A percentile compares a stretch with the other conserved stretches of the same genome.
Conservation (phyloP, 1,140 invertebrate species). For the Vollenhovia emeryi region DNA sequence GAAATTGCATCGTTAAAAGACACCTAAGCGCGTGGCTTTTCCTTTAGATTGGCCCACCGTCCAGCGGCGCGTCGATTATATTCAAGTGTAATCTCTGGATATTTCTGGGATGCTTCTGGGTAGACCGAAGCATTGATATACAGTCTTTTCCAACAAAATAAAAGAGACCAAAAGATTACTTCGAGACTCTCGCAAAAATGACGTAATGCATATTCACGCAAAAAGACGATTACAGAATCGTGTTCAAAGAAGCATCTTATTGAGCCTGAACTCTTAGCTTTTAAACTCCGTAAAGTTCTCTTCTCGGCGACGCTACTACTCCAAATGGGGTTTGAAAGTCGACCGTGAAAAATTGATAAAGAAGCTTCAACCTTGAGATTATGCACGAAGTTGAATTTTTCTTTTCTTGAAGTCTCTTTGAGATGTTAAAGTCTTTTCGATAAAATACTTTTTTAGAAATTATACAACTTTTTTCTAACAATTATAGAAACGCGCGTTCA, state of each 20-base stretch:
- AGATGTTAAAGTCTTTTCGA: not conserved
- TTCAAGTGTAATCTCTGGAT: not conserved
- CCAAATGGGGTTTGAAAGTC: slow-evolving; percentile 6
- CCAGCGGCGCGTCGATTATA: not conserved
- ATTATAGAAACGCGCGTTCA: not conserved
- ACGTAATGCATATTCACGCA: not conserved
- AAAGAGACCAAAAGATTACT: not conserved
- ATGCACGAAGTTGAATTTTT: not conserved
- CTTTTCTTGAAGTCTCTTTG: not conserved
- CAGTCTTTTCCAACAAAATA: not conserved
- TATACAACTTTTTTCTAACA: not conserved
- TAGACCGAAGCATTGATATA: not conserved
- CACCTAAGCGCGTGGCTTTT: not conserved
- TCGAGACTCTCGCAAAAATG: not conserved
- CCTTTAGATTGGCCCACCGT: not conserved
- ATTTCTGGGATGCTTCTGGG: too few relatives aligned
- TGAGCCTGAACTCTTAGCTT: not conserved
- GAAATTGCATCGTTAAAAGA: slow-evolving; percentile 42
- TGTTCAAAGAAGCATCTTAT: not conserved
- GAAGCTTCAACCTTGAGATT: slow-evolving; percentile 3
- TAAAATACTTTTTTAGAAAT: not conserved
- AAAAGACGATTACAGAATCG: not conserved
- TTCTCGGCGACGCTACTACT: not conserved
- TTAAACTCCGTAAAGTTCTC: slow-evolving; percentile 8
- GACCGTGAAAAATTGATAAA: slow-evolving; percentile 20